Base-by-base conservation (phyloP, 2,797 vertebrate species). In the Pseudochromis fuscus region DNA sequence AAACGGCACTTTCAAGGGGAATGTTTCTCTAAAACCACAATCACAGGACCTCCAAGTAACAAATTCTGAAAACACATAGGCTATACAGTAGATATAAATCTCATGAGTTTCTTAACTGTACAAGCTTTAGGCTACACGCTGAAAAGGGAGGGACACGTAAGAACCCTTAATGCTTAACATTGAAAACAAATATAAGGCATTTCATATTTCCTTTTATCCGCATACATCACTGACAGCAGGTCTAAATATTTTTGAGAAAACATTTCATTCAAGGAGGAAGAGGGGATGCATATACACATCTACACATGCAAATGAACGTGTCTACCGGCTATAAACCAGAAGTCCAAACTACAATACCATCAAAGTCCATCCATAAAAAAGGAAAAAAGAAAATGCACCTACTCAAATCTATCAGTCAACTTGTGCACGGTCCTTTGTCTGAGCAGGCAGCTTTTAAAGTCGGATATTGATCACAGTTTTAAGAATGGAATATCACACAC, bases 111-210 rank as follows among this genome's bases (percentile, higher is more conserved):
- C 81, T 77, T 76, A 77, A 82, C 90, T 91, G 88, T 90, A 91
- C 90, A 93, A 88, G 91, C 87, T 91, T 85, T 87, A 89, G 91
- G 89, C 89, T 91, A 91, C 92, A 92, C 88, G 67, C 88, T 86
- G 85, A 91, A 88, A 86, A 87, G 88, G 87, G 80, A 89, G 80
- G 79, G 87, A 88, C 81, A 85, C 63, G 44, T 27, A 77, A 81
- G 79, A 82, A 89, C 80, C 85, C 90, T 88, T 88, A 88, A 93
- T 90, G 88, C 86, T 91, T 59, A 88, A 90, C 87, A 91, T 76
- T 82, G 48, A 89, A 88, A 90, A 91, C 89, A 91, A 92, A 89
- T 88, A 90, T 93, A 94, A 94, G 93, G 92, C 93, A 89, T 93
- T 92, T 92, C 82, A 88, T 89, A 86, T 87, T 89, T 91, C 89